Evolutionary conservation across 2,797 vertebrate species (phyloP).

Genomic region (Petrocephalus schoutedeni): DNA sequence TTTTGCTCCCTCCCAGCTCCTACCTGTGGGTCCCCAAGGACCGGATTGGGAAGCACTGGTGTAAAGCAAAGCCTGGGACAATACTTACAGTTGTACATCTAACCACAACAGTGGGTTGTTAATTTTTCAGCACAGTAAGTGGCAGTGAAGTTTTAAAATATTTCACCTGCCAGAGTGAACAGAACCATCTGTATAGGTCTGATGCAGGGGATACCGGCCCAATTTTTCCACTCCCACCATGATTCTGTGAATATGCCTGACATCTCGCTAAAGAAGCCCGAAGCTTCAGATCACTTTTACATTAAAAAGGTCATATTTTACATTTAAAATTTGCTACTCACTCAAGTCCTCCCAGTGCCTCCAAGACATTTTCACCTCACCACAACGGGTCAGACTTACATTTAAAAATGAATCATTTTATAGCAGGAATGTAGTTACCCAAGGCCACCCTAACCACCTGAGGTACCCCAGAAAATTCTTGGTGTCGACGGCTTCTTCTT

Average conservation of each 20-base stretch:
- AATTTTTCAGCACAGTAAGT: neutral
- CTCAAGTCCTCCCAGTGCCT: neutral
- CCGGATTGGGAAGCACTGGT: neutral
- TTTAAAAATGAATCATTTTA: neutral
- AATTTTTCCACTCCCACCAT: neutral
- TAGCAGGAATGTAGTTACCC: neutral
- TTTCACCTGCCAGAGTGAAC: slow-evolving; percentile 1
- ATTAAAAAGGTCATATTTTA: neutral
- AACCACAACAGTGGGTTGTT: neutral
- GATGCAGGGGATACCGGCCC: neutral
- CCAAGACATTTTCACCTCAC: neutral
- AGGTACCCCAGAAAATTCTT: neutral
- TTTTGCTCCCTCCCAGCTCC: too few relatives aligned
- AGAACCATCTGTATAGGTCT: neutral
- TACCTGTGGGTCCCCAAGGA: too few relatives aligned
- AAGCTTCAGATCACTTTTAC: neutral
- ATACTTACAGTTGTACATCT: neutral
- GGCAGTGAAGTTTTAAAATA: neutral
- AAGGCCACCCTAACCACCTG: neutral
- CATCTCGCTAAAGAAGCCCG: neutral
- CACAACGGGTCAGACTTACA: neutral
- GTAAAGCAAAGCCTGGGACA: neutral
- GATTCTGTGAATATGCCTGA: neutral
- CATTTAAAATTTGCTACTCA: neutral
- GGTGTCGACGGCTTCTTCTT: neutral